phyloP scores from a whole-genome alignment of 1,140 invertebrate species.

The Drosophila seguyi region DNA sequence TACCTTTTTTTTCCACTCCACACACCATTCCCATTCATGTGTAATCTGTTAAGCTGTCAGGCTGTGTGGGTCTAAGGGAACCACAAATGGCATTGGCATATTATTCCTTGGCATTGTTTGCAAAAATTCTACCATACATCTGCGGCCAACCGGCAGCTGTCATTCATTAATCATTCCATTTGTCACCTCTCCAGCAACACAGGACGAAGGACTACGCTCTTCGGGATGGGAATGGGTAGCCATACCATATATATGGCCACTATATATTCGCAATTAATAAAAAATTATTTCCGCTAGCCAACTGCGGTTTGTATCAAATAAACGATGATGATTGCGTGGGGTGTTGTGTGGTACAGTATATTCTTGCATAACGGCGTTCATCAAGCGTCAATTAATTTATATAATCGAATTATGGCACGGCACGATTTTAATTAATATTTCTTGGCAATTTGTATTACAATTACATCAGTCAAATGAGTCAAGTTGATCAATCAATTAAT shows the following conservation, averaged over 20 bases:
- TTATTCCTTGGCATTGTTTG: slow-evolving; percentile 28
- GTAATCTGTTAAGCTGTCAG: slow-evolving; percentile 42
- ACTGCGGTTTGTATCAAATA: slow-evolving; percentile 22
- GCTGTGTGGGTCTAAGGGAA: slow-evolving; percentile 8
- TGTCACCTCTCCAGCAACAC: slow-evolving; percentile 43
- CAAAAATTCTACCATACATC: slow-evolving; percentile 59
- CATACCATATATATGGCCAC: slow-evolving; percentile 31
- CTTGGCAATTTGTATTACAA: slow-evolving; percentile 38
- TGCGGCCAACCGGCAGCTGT: slow-evolving; percentile 45
- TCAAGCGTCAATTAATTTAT: slow-evolving; percentile 58
- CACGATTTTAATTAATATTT: slow-evolving; percentile 51
- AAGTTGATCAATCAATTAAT: slow-evolving; percentile 43
- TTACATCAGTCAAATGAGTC: slow-evolving; percentile 33
- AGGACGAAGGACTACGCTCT: not conserved
- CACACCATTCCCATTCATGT: not conserved
- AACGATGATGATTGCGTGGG: slow-evolving; percentile 12
- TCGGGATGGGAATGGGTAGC: not conserved
- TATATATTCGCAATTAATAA: slow-evolving; percentile 53
- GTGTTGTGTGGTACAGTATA: slow-evolving; percentile 8
- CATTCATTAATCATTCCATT: slow-evolving; percentile 74
- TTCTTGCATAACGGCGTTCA: slow-evolving; percentile 11
- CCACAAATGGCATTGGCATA: slow-evolving; percentile 45
- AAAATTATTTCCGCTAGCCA: slow-evolving; percentile 29
- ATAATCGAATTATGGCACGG: slow-evolving; percentile 43
- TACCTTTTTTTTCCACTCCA: slow-evolving; percentile 6